Percentiles rank a stretch among this genome's conserved stretches.
phyloP scores from a whole-genome alignment of 2,888 invertebrate genomes.

The Folsomia manolachei region DNA sequence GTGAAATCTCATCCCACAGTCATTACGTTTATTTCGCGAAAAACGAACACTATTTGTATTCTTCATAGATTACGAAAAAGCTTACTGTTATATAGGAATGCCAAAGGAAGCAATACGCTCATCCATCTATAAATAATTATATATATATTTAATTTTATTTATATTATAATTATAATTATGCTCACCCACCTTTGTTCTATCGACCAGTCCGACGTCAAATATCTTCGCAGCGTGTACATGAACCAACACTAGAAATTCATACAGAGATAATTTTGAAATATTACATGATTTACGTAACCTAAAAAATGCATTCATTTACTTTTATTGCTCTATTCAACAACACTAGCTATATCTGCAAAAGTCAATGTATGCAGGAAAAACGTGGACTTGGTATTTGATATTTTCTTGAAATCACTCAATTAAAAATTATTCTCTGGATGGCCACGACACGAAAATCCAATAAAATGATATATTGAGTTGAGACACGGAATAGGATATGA shows the following conservation, averaged over 20 bases:
- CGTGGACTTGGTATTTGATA: background rate
- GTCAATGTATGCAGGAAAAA: background rate
- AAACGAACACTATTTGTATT: background rate
- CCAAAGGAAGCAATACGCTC: slow-evolving; percentile 76
- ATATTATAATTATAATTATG: no score
- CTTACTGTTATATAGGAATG: slow-evolving; percentile 89
- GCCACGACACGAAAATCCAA: background rate
- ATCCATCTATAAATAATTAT: no score
- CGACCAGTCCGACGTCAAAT: slow-evolving; percentile 88
- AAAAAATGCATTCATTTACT: background rate
- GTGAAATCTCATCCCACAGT: background rate
- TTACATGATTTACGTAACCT: background rate
- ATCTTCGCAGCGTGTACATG: slow-evolving; percentile 80
- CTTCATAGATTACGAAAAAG: slow-evolving; percentile 39
- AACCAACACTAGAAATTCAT: slow-evolving; percentile 80
- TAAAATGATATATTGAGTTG: slow-evolving; percentile 4
- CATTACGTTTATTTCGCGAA: no score
- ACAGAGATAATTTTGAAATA: background rate
- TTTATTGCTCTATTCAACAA: no score
- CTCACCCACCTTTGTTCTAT: slow-evolving; percentile 98
- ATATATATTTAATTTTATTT: no score
- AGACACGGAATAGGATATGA: slow-evolving; percentile 6
- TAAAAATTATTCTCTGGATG: background rate
- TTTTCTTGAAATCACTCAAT: background rate
- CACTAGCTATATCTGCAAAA: no score